These are phyloP conservation scores for Platycercus adscitus DNA, from an alignment of 2,113 vertebrate species.

Conservation along the genomic window DNA sequence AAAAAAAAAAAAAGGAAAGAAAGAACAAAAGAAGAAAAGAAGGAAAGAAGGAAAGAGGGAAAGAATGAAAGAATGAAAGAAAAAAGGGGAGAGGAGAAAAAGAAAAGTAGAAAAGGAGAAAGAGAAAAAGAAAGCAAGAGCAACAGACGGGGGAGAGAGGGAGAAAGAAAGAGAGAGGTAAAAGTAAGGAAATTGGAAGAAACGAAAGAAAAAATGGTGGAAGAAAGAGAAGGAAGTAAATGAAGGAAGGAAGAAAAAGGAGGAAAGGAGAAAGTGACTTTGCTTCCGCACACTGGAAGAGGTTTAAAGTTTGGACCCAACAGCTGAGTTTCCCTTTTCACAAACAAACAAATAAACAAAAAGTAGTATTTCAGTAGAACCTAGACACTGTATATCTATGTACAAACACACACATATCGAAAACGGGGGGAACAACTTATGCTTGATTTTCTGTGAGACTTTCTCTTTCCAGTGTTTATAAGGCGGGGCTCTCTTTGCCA, in stretches of 20 bases:
- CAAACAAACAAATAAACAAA: background rate
- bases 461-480: slow-evolving; percentile 69
- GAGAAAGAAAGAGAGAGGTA: background rate
- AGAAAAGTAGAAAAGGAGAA: background rate
- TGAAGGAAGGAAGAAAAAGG: background rate
- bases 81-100: fast-evolving
- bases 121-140: background rate
- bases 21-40: fast-evolving
- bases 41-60: fast-evolving
- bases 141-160: background rate
- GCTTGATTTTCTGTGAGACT: slow-evolving; percentile 40
- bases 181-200: background rate
- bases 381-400: background rate
- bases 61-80: fast-evolving
- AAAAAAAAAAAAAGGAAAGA: fast-evolving
- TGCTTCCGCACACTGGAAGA: background rate
- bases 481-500: slow-evolving; percentile 74
- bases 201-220: background rate
- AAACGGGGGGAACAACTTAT: slow-evolving; percentile 42
- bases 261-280: background rate
- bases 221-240: too few relatives aligned
- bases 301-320: background rate
- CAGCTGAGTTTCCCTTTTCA: background rate
- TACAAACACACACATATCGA: background rate
- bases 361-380: background rate